These are phyloP conservation scores for Myopa tessellatipennis DNA, from an alignment of 2,888 invertebrate species.

Conservation along the genomic window DNA sequence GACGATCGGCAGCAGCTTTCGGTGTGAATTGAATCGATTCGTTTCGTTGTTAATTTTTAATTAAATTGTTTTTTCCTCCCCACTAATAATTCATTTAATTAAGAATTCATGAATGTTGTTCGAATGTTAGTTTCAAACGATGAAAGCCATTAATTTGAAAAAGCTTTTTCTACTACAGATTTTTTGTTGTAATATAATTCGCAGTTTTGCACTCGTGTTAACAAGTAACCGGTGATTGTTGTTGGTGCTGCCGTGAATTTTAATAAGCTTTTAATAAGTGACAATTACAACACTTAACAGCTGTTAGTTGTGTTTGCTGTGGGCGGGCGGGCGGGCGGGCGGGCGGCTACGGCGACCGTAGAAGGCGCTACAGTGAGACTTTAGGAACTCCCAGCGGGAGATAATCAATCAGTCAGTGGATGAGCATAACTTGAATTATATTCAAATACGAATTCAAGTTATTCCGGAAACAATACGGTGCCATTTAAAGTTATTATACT, in stretches of 20 bases:
- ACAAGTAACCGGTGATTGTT: slow-evolving; percentile 9
- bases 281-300: slow-evolving; percentile 11
- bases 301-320: no score
- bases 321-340: no score
- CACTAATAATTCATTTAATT: slow-evolving; percentile 36
- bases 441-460: no score
- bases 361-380: no score
- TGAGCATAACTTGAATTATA: no score
- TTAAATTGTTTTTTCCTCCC: slow-evolving; percentile 14
- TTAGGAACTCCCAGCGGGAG: no score
- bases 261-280: background rate
- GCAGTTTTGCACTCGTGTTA: slow-evolving; percentile 18
- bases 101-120: slow-evolving; percentile 41
- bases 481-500: no score
- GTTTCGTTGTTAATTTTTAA: background rate
- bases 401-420: no score
- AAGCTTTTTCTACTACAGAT: background rate
- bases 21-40: slow-evolving; percentile 17
- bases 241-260: background rate
- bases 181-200: background rate
- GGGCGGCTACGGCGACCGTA: no score
- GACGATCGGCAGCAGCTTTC: background rate
- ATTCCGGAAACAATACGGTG: no score
- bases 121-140: slow-evolving; percentile 10
- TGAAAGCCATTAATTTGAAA: slow-evolving; percentile 17